phyloP scores from a whole-genome alignment of 2,888 invertebrate genomes.

The Nomada hirtipes region DNA sequence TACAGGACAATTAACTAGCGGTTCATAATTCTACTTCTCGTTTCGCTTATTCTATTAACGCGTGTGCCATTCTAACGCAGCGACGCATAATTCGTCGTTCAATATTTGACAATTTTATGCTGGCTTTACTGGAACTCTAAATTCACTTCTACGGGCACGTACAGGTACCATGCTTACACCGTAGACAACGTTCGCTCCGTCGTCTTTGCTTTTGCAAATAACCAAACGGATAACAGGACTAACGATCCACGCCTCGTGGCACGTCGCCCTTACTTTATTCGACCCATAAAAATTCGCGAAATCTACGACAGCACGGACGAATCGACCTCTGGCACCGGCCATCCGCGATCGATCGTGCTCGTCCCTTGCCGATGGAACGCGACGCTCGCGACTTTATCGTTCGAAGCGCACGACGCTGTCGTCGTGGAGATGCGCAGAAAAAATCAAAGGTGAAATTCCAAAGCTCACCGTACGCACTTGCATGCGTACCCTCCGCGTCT shows the following conservation, averaged over 20 bases:
- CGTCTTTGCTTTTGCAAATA: no score
- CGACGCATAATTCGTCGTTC: no score
- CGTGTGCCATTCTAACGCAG: not conserved
- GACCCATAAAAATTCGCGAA: slow-evolving; percentile 18
- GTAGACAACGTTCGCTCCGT: no score
- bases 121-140: not conserved
- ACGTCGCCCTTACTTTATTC: slow-evolving; percentile 12
- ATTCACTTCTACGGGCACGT: no score
- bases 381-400: not conserved
- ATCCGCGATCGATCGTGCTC: slow-evolving; percentile 18
- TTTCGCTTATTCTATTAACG: not conserved
- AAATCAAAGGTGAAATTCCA: slow-evolving; percentile 39
- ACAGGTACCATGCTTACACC: no score
- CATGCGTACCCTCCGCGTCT: not conserved
- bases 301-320: slow-evolving; percentile 28
- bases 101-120: not conserved
- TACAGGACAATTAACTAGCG: not conserved
- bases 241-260: slow-evolving; percentile 24
- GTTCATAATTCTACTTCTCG: not conserved
- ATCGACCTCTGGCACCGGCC: slow-evolving; percentile 30
- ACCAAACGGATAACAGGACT: no score
- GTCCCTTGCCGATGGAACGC: slow-evolving; percentile 9
- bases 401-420: not conserved
- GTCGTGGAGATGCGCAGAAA: not conserved
- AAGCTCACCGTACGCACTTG: not conserved